phyloP scores from a whole-genome alignment of 2,113 vertebrate species.

The Seriola dumerili region DNA sequence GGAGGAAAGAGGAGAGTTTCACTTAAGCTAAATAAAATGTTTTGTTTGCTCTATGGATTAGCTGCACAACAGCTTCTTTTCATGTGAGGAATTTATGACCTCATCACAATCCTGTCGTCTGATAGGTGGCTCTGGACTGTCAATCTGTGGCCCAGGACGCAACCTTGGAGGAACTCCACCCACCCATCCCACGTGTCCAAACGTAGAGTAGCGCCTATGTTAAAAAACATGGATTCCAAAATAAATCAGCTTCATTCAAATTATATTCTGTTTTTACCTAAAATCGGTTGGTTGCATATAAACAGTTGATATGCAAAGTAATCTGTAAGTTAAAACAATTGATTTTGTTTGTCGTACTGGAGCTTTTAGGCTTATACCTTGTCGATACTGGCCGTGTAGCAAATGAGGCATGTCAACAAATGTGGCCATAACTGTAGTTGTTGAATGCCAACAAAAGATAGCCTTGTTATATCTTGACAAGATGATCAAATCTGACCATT shows the following conservation, averaged over 20 bases:
- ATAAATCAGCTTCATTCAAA: neutral
- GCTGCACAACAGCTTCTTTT: neutral
- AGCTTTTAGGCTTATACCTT: neutral
- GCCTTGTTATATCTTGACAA: neutral
- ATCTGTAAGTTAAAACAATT: neutral
- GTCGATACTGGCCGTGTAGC: no score
- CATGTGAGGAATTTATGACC: conserved; percentile 52
- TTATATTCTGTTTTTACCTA: neutral
- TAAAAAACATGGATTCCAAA: neutral
- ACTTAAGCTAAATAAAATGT: neutral
- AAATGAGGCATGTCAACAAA: no score
- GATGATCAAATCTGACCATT: neutral
- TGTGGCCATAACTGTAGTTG: no score
- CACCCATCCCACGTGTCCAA: conserved; percentile 87
- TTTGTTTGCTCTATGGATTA: neutral
- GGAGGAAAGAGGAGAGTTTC: neutral
- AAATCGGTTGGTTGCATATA: neutral
- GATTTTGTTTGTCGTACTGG: neutral
- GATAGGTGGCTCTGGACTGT: conserved; percentile 80
- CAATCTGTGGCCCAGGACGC: conserved; percentile 78
- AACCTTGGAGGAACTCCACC: conserved; percentile 82
- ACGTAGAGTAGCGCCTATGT: conserved; percentile 76
- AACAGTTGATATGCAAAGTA: neutral
- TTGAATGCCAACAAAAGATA: neutral
- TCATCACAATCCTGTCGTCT: conserved; percentile 75